phyloP scores from a whole-genome alignment of 2,888 invertebrate species.

The Drosophila meridionalis region DNA sequence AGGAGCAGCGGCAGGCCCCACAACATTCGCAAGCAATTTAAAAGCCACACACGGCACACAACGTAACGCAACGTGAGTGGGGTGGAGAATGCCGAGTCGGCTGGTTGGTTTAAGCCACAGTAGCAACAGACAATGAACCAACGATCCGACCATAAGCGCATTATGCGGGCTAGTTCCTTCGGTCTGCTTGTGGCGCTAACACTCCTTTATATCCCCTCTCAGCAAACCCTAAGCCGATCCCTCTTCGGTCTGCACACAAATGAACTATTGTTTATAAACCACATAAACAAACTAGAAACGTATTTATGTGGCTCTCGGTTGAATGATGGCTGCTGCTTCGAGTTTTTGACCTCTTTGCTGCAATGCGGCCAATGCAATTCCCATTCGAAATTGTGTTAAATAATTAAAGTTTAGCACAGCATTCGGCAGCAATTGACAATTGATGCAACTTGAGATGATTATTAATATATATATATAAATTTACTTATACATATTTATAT shows the following conservation, averaged over 20 bases:
- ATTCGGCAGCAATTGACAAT: neutral
- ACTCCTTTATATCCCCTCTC: neutral
- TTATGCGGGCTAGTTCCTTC: conserved; percentile 69
- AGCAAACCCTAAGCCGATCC: neutral
- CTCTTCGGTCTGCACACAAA: conserved; percentile 48
- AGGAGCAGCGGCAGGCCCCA: neutral
- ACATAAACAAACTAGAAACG: conserved; percentile 42
- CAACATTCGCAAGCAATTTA: conserved; percentile 64
- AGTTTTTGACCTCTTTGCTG: conserved; percentile 11
- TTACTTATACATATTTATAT: neutral
- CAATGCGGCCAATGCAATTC: neutral
- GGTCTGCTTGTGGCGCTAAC: conserved; percentile 21
- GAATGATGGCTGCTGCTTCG: conserved; percentile 17
- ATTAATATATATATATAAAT: neutral
- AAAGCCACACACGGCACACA: conserved; percentile 46
- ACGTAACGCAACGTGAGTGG: neutral
- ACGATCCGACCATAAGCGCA: conserved; percentile 68
- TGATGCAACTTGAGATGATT: neutral
- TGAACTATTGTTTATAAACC: conserved; percentile 78
- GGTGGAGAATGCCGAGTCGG: conserved; percentile 3
- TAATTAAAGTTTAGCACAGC: neutral
- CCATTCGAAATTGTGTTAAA: conserved; percentile 6
- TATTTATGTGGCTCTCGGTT: conserved; percentile 25
- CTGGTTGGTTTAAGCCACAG: conserved; percentile 32
- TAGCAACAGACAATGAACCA: conserved; percentile 53